Conservation (phyloP, 2,797 vertebrate genomes). For the Oryzias dopingdopingensis region DNA sequence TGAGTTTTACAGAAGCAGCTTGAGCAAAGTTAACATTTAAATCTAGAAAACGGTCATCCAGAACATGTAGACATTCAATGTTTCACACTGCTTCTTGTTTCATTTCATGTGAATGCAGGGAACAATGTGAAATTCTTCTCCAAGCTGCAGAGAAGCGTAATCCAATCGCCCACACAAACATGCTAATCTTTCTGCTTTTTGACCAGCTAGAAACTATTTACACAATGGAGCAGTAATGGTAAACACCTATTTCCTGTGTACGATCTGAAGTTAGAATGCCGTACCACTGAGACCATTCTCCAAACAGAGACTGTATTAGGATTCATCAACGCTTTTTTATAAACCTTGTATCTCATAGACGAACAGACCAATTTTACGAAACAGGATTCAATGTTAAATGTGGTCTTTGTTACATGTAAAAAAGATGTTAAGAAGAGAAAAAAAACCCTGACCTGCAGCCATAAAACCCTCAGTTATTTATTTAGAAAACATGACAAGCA, state of each 20-base stretch:
- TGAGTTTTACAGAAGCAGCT: no score
- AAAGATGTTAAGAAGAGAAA: no score
- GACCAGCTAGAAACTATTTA: constrained; percentile 47
- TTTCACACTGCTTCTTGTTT: not conserved
- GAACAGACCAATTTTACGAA: no score
- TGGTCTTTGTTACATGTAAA: no score
- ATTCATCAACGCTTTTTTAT: not conserved
- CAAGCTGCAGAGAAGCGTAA: constrained; percentile 15
- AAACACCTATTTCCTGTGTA: constrained; percentile 42
- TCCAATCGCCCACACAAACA: constrained; percentile 53
- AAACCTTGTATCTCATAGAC: no score
- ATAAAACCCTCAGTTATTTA: no score
- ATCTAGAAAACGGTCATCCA: no score
- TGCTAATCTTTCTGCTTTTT: constrained; percentile 47
- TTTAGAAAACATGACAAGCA: no score
- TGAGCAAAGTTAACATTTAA: no score
- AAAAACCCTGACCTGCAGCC: no score
- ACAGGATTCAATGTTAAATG: no score
- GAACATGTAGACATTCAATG: no score
- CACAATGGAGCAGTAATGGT: constrained; percentile 12
- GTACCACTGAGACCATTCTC: constrained; percentile 10
- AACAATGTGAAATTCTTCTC: constrained; percentile 1
- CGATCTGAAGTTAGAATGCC: not conserved
- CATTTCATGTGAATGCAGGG: not conserved
- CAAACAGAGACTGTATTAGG: not conserved